Evolutionary conservation across 2,113 vertebrate genomes (phyloP), one percentile per base, ranked within the genome.

Genomic region (Asarcornis scutulata): DNA sequence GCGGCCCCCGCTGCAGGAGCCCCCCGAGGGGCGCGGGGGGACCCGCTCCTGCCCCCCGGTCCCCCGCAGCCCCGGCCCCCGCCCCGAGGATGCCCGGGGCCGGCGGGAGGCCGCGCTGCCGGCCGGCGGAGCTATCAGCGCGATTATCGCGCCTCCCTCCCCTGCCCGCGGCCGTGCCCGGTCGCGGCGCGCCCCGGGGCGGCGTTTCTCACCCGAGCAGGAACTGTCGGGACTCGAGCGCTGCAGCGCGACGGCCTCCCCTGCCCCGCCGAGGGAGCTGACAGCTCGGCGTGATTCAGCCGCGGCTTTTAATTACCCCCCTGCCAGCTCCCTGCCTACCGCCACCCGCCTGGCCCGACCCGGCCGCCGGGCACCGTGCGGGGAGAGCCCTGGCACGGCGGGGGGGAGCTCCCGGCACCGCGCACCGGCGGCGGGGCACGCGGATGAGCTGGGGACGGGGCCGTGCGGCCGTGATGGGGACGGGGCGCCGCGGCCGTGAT

Each of bases 251-350:
- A 82, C 52, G 22, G 63, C 63, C 77, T 77, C 64, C 56, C 84
- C 42, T 44, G 77, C 68, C 31, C 22, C 31, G 25, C 80, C 53
- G 53, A 36, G 3, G 58, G 76, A 71, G 86, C 69, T 52, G 95
- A 36, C 68, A 83, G 78, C 74, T 88, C 73, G 50, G 66, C 48
- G 22, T 66, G 74, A 40, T 27, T 73, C 38, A 91, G 95, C 76
- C 32, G 60, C 2, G 46, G 25, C 31, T 59, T 91, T 95, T 96
- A 97, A 95, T 97, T 95, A 97, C 75, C 29, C 21, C 27, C 11
- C 17, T 5, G 84, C 93, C 92, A 97, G 96, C 94, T 88, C 62
- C 9, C 59, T 76, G 93, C 85, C 72, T 53, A 84, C 86, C 89
- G 69, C 88, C 14, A 9, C 83, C 66, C 83, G 0, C 34, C 55